A percentile compares a stretch with the other conserved stretches of the same genome.
Conservation (phyloP, 2,888 invertebrate genomes). For the Pardosa pseudoannulata region DNA sequence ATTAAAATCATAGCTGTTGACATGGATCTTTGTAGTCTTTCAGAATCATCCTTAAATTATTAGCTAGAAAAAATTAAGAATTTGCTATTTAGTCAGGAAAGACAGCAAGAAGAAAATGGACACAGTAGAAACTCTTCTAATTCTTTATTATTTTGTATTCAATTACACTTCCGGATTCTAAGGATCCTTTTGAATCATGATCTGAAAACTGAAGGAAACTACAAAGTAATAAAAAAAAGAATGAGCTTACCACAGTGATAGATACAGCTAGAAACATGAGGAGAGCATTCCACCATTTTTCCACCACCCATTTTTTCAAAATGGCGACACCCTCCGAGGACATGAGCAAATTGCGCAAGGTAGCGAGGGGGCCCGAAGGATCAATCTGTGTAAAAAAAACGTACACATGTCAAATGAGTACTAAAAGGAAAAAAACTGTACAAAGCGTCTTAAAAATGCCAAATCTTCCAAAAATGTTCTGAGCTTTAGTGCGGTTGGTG, state of each 20-base stretch:
- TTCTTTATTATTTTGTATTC: no score
- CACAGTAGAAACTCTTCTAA: no score
- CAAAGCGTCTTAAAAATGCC: not conserved
- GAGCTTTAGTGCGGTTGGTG: not conserved
- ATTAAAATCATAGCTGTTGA: no score
- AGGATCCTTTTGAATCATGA: no score
- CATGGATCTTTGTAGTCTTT: no score
- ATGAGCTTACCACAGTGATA: slow-evolving; percentile 87
- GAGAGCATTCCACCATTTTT: slow-evolving; percentile 93
- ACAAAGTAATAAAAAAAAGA: no score
- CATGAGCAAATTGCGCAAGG: slow-evolving; percentile 88
- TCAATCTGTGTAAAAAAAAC: slow-evolving; percentile 85
- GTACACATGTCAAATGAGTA: not conserved
- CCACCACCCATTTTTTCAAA: slow-evolving; percentile 90
- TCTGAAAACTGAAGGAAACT: no score
- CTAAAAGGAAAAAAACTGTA: not conserved
- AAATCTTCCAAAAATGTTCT: not conserved
- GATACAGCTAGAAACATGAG: slow-evolving; percentile 86
- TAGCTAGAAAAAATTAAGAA: no score
- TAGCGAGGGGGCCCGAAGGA: slow-evolving; percentile 93
- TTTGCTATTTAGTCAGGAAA: no score
- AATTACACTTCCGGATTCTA: no score
- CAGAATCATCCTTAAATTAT: no score
- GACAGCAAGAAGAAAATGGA: no score
- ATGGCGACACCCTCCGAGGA: slow-evolving; percentile 93